Conservation (phyloP, 2,888 invertebrate species). For the Synergus itoensis region DNA sequence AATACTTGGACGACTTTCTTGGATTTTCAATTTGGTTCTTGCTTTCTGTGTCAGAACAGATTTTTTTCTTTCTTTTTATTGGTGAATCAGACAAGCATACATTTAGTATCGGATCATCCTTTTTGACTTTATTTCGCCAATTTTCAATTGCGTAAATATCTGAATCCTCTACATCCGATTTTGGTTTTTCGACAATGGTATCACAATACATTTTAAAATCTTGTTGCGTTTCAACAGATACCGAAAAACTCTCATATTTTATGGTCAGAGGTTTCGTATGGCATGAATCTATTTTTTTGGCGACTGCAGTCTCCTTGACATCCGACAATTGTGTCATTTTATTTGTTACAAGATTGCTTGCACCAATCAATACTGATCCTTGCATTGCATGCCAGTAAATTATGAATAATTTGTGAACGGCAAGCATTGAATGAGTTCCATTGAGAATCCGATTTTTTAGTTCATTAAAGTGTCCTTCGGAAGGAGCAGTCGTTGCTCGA, state of each 20-base stretch:
- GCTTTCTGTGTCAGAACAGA: neutral
- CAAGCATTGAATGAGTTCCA: neutral
- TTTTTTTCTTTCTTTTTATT: neutral
- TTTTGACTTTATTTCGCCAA: slow-evolving; percentile 14
- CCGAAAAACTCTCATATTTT: neutral
- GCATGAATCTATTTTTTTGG: neutral
- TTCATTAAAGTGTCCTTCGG: neutral
- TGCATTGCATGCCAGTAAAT: slow-evolving; percentile 12
- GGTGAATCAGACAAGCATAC: neutral
- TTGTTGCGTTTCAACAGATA: neutral
- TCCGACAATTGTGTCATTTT: neutral
- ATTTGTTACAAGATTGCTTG: neutral
- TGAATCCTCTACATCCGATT: neutral
- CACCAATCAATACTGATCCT: neutral
- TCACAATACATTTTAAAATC: neutral
- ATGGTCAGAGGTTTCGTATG: neutral
- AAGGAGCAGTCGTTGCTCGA: neutral
- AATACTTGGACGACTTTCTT: neutral
- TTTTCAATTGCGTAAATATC: neutral
- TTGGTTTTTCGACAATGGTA: too few relatives aligned
- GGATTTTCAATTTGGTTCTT: too few relatives aligned
- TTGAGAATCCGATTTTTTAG: slow-evolving; percentile 2
- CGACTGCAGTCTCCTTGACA: neutral
- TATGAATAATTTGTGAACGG: slow-evolving; percentile 16
- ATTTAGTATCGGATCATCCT: neutral